Evolutionary conservation across 2,113 vertebrate species (phyloP).

Genomic region (Hucho hucho): DNA sequence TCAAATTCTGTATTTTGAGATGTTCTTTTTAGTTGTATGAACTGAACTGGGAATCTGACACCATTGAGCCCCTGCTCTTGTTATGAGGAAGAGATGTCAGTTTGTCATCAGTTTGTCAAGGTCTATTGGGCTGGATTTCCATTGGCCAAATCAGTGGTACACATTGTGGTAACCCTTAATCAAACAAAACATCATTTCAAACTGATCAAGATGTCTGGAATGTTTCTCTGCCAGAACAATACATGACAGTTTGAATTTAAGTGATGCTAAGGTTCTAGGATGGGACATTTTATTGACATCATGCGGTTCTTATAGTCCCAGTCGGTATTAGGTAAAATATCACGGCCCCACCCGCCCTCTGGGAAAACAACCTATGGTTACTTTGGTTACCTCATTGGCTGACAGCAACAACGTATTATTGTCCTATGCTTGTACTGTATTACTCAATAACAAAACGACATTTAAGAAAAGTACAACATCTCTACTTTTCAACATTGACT

Average conservation of each 20-base stretch:
- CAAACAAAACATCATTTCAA: constrained; percentile 66
- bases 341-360: too few relatives aligned
- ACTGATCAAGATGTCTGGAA: constrained; percentile 49
- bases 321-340: too few relatives aligned
- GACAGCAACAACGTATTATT: too few relatives aligned
- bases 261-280: constrained; percentile 60
- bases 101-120: not conserved
- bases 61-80: not conserved
- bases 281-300: constrained; percentile 75
- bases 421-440: too few relatives aligned
- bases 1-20: not conserved
- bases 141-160: constrained; percentile 53
- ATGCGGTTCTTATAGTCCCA: constrained; percentile 60
- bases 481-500: too few relatives aligned
- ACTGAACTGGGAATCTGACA: constrained; percentile 1
- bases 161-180: constrained; percentile 62
- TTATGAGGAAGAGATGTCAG: constrained; percentile 31
- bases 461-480: too few relatives aligned
- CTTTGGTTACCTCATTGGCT: too few relatives aligned
- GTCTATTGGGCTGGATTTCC: constrained; percentile 16
- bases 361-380: too few relatives aligned
- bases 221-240: constrained; percentile 56
- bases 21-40: not conserved
- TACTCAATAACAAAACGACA: too few relatives aligned
- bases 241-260: constrained; percentile 68